A percentile compares a stretch with the other conserved stretches of the same genome.
Evolutionary conservation across 2,113 vertebrate genomes (phyloP).

Genomic region (Toxotes jaculatrix): DNA sequence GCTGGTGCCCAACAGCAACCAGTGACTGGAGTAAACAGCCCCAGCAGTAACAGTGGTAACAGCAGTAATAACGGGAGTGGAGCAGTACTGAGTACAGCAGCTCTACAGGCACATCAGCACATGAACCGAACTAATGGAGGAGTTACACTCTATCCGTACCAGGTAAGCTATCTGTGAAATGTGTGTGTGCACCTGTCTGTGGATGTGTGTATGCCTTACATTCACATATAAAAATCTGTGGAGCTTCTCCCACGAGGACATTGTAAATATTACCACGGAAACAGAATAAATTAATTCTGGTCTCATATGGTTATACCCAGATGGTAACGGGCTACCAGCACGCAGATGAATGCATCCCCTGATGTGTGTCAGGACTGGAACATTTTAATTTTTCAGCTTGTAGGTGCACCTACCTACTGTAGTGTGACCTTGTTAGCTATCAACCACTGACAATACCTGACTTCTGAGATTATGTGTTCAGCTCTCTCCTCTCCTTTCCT

Average conservation of each 20-base stretch:
- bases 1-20: conserved; percentile 80
- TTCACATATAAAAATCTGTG: not conserved
- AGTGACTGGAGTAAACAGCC: conserved; percentile 83
- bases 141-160: conserved; percentile 95
- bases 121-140: conserved; percentile 91
- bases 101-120: conserved; percentile 92
- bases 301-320: not conserved
- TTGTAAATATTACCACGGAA: conserved; percentile 18
- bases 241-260: not conserved
- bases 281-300: conserved; percentile 1
- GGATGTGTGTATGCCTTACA: not conserved
- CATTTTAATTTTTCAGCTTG: conserved; percentile 11
- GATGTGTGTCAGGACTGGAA: conserved; percentile 13
- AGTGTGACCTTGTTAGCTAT: conserved; percentile 6
- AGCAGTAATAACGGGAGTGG: conserved; percentile 77
- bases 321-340: conserved; percentile 7
- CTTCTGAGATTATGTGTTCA: conserved; percentile 19
- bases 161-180: conserved; percentile 84
- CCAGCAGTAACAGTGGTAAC: conserved; percentile 83
- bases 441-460: not conserved
- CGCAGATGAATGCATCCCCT: conserved; percentile 1
- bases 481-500: not conserved
- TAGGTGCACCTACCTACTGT: not conserved
- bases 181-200: conserved; percentile 18
- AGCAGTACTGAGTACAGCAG: conserved; percentile 81